Base-by-base conservation (phyloP, 2,888 invertebrate species). In the Ophion ellenae region DNA sequence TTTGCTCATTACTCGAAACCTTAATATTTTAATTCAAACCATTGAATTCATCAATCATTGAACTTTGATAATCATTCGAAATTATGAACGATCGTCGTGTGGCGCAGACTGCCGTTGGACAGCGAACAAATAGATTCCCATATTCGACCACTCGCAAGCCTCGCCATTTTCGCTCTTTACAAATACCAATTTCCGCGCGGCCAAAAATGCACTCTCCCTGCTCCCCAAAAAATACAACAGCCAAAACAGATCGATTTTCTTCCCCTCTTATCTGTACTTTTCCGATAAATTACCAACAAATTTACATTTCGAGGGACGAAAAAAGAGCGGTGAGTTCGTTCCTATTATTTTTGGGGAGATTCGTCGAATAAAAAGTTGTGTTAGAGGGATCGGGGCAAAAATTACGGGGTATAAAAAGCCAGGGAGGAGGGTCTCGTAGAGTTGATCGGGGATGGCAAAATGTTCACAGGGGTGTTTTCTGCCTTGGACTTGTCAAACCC, bases 391-490 rank as follows among this genome's bases (percentile, higher is more conserved):
- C 53, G 79, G 45, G 61, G 20, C 66, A 66, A 28, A 74, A 70
- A 79, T 71, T 47, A 70, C 32, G 17, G 28, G 59, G 66, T 73
- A 73, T 36, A 81, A 73, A 79, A 75, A 83, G 74, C n/a, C 45
- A 20, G 45, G 57, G 73, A 78, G 67, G 53, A 87, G 85, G 87
- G 88, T 89, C 87, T 88, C 86, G 89, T 89, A 88, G 89, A 74
- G 47, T 67, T 64, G 66, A 57, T 85, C 66, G 73, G 73, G 75
- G 77, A 81, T n/a, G 75, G 78, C 71, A 64, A 73, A 78, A 61
- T 32, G 86, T 83, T 89, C 89, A 77, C 82, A 88, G 88, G 89
- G 89, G 89, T 89, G 88, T 76, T 82, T 78, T 82, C 73, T 40
- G 64, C 71, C 73, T 84, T 74, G 82, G 77, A 86, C 83, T 82